Conservation (phyloP, 92 coral and sea anemone species). For the Nematostella vectensis region DNA sequence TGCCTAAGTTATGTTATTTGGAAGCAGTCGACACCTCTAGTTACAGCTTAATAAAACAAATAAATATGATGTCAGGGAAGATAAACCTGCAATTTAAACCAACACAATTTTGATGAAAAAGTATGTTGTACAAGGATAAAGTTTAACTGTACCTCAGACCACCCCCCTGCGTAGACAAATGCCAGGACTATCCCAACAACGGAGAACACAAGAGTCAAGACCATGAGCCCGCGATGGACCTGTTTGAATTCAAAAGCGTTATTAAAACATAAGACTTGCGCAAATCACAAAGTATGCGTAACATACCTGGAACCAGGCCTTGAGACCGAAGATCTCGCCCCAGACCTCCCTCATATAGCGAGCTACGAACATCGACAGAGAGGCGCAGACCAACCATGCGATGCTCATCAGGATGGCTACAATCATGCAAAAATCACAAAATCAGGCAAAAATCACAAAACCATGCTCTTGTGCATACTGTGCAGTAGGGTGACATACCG, state of each 20-base stretch:
- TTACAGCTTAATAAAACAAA: no score
- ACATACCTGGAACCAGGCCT: slow-evolving; percentile 59
- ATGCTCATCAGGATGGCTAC: slow-evolving; percentile 44
- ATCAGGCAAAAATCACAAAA: background rate
- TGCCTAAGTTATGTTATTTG: no score
- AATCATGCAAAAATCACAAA: background rate
- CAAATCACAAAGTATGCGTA: background rate
- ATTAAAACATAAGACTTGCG: no score
- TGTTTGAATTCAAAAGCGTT: no score
- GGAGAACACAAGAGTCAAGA: slow-evolving; percentile 27
- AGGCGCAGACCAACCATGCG: slow-evolving; percentile 54
- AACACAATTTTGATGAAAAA: no score
- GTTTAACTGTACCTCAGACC: slow-evolving; percentile 66
- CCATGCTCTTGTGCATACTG: no score
- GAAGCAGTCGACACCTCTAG: no score
- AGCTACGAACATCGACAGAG: slow-evolving; percentile 44
- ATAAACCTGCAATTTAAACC: no score
- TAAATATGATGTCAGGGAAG: no score
- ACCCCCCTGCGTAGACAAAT: slow-evolving; percentile 42
- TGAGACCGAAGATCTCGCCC: slow-evolving; percentile 49
- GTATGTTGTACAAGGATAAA: no score
- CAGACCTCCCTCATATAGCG: slow-evolving; percentile 50
- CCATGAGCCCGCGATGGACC: slow-evolving; percentile 50
- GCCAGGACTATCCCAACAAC: slow-evolving; percentile 34
- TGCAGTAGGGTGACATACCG: no score